Evolutionary conservation across 1,140 invertebrate genomes (phyloP).

Genomic region (Orius laevigatus): DNA sequence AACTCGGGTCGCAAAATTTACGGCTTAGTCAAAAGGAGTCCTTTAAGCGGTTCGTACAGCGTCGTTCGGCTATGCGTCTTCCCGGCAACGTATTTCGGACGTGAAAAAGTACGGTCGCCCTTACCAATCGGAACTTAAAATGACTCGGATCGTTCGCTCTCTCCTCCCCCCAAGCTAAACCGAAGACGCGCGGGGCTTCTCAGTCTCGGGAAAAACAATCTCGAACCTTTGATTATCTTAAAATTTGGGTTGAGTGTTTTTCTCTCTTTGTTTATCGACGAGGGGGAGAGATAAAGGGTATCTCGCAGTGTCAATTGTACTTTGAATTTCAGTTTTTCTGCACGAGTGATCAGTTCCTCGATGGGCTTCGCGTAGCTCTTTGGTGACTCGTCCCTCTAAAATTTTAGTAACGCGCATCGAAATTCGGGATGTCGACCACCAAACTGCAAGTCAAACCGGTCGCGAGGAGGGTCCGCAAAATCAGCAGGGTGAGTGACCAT

Average conservation of each 20-base stretch:
- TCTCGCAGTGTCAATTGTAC: slow-evolving; percentile 7
- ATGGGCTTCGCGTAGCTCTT: not conserved
- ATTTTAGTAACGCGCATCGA: not conserved
- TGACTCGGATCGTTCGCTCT: too few species aligned
- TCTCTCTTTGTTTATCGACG: not conserved
- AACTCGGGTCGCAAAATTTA: too few species aligned
- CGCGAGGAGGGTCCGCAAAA: slow-evolving; percentile 10
- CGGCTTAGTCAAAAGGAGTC: too few species aligned
- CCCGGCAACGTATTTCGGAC: too few species aligned
- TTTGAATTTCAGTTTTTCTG: not conserved
- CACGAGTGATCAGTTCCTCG: not conserved
- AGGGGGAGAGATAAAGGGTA: slow-evolving; percentile 1
- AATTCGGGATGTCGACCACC: slow-evolving; percentile 4
- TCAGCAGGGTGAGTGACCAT: slow-evolving; percentile 7
- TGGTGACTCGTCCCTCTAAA: not conserved
- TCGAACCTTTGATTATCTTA: too few species aligned
- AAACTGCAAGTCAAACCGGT: slow-evolving; percentile 8
- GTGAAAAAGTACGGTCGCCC: too few species aligned
- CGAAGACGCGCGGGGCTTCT: too few species aligned
- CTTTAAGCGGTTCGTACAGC: too few species aligned
- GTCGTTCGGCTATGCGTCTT: too few species aligned
- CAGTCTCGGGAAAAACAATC: too few species aligned
- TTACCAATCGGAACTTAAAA: too few species aligned
- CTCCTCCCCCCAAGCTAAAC: too few species aligned
- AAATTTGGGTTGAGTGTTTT: slow-evolving; percentile 7